Evolutionary conservation across 2,888 invertebrate genomes (phyloP).

Genomic region (Polyploca ridens): DNA sequence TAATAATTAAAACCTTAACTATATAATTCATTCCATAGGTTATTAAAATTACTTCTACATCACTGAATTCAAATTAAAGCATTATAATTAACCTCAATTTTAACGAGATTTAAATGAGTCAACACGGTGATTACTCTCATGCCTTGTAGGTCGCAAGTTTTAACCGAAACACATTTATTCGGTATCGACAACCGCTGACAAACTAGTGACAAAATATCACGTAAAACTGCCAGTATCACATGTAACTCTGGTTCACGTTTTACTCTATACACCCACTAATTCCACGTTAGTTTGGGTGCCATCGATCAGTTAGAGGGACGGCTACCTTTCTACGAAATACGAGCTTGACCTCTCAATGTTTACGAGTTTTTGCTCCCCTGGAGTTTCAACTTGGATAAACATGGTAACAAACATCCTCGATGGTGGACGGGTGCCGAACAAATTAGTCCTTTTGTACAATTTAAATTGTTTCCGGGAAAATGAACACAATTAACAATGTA

Average conservation of each 20-base stretch:
- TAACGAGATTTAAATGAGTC: too few species aligned
- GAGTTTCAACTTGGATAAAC: conserved; percentile 44
- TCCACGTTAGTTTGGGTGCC: conserved; percentile 44
- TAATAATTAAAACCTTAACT: not conserved
- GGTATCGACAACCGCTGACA: not conserved
- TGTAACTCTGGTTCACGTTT: not conserved
- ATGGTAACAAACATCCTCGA: conserved; percentile 26
- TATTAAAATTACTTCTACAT: not conserved
- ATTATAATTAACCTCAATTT: not conserved
- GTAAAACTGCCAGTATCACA: not conserved
- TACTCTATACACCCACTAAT: conserved; percentile 36
- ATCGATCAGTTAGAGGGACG: conserved; percentile 75
- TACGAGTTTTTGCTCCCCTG: conserved; percentile 54
- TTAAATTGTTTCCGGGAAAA: conserved; percentile 12
- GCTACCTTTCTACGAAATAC: conserved; percentile 72
- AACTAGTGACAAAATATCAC: not conserved
- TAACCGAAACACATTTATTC: not conserved
- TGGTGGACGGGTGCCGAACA: conserved; percentile 17
- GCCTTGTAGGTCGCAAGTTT: too few species aligned
- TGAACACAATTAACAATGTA: not conserved
- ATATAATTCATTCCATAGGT: not conserved
- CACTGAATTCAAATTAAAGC: not conserved
- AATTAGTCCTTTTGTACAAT: conserved; percentile 25
- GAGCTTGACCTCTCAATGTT: conserved; percentile 53
- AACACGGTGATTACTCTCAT: too few species aligned